Evolutionary conservation across 2,888 invertebrate genomes (phyloP), one percentile per base, ranked within the genome.

Genomic region (Marronus borbonicus): DNA sequence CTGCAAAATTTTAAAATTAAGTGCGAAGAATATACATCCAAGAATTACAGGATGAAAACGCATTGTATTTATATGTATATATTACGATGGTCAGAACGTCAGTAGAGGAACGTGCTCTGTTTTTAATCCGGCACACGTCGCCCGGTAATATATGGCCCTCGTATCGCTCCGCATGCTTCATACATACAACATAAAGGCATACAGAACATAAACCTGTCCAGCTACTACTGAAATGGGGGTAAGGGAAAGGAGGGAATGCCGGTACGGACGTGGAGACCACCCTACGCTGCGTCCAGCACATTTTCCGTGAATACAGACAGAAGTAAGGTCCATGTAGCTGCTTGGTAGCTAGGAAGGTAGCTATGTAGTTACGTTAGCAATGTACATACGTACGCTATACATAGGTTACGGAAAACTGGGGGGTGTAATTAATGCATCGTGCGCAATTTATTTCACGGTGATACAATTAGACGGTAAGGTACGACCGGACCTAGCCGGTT

Each of bases 91-190:
- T 44, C 44, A 44, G 44, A 44, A 44, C 12, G 55, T 20, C 17
- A 12, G 62, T 10, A 62, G 12, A 1, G 81, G 84, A 79, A 91
- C 91, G 91, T 92, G 91, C 91, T 90, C 90, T 91, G 86, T 86
- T 86, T 87, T 86, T 86, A 86, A 87, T 86, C 86, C 86, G 82
- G 84, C 81, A 84, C 86, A 86, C 86, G 86, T 86, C 60, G 60
- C 55, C 82, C 82, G 80, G 84, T 86, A 86, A 86, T 83, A 83
- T 82, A 82, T 82, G 83, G 80, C 78, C 76, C 77, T 77, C 80
- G 81, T 81, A 81, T 81, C 80, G 80, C 81, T 81, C 83, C 79
- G 82, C 83, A 84, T 84, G 83, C 83, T 84, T 86, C 86, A 86
- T 85, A 86, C 85, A 85, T 84, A 84, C 82, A 74, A 74, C 72